Evolutionary conservation across 2,113 vertebrate genomes (phyloP).

Genomic region (Scomber scombrus): DNA sequence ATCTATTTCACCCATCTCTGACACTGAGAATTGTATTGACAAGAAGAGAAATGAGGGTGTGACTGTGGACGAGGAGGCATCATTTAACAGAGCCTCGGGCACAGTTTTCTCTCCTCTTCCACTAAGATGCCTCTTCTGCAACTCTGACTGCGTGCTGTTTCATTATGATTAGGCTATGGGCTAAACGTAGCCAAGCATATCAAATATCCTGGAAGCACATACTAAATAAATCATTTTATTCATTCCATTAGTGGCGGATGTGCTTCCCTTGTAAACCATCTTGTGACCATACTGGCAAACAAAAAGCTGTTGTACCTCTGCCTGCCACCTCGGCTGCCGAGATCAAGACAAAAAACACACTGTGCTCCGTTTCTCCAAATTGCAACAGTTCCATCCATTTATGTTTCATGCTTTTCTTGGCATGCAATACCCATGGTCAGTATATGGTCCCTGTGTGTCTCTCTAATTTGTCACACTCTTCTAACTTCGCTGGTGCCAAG

Average conservation of each 20-base stretch:
- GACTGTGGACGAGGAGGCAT: conserved; percentile 81
- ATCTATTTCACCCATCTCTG: conserved; percentile 56
- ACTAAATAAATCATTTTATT: conserved; percentile 88
- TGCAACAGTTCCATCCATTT: conserved; percentile 50
- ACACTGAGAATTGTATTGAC: conserved; percentile 77
- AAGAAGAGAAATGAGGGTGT: conserved; percentile 83
- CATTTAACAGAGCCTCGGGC: conserved; percentile 82
- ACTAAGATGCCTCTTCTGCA: conserved; percentile 78
- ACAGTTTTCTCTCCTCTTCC: conserved; percentile 76
- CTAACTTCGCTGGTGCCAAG: conserved; percentile 29
- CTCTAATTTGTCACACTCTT: conserved; percentile 51
- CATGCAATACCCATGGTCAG: conserved; percentile 30
- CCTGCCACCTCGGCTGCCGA: conserved; percentile 44
- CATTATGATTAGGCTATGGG: conserved; percentile 86
- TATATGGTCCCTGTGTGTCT: conserved; percentile 27
- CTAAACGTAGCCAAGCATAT: conserved; percentile 86
- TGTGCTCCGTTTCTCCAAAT: conserved; percentile 35
- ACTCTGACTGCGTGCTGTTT: conserved; percentile 84
- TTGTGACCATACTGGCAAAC: conserved; percentile 76
- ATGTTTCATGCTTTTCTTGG: conserved; percentile 47
- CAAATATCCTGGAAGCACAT: conserved; percentile 85
- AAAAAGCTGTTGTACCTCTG: conserved; percentile 65
- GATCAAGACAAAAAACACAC: conserved; percentile 37
- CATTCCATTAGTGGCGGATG: conserved; percentile 83
- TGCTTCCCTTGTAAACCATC: conserved; percentile 79